A percentile compares a stretch with the other conserved stretches of the same genome.
Conservation (phyloP, 2,797 vertebrate genomes). For the Urocyon cinereoargenteus region DNA sequence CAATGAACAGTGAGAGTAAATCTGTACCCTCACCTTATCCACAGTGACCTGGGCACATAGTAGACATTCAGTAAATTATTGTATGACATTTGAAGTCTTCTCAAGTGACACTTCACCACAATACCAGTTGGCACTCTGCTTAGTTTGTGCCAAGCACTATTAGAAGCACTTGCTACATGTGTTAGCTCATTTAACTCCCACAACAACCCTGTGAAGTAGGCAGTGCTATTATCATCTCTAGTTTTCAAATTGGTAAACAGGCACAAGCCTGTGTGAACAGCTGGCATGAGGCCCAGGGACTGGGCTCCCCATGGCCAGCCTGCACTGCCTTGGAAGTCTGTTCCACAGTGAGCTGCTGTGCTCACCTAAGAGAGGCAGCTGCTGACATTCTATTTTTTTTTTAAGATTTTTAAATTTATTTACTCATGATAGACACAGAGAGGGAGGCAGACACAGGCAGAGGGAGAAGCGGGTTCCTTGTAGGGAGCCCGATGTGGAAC, state of each 20-base stretch:
- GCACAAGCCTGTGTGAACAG: neutral
- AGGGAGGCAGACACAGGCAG: too few relatives aligned
- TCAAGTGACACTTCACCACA: neutral
- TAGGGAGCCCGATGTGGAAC: too few relatives aligned
- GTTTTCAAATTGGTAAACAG: neutral
- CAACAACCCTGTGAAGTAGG: neutral
- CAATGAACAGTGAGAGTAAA: neutral
- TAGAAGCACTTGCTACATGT: neutral
- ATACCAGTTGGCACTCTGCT: neutral
- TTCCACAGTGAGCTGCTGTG: neutral
- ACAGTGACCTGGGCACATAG: neutral
- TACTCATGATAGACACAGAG: too few relatives aligned
- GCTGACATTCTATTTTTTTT: neutral
- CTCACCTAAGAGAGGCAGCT: neutral
- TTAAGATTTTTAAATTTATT: too few relatives aligned
- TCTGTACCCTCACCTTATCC: neutral
- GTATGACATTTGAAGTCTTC: neutral
- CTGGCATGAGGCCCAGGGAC: neutral
- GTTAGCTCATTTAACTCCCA: neutral
- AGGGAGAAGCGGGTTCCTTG: too few relatives aligned
- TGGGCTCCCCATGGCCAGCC: neutral
- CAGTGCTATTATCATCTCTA: neutral
- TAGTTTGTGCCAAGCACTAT: neutral
- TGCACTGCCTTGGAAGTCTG: neutral
- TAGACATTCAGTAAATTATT: neutral